Conservation (phyloP, 2,888 invertebrate species). For the Arctia plantaginis region DNA sequence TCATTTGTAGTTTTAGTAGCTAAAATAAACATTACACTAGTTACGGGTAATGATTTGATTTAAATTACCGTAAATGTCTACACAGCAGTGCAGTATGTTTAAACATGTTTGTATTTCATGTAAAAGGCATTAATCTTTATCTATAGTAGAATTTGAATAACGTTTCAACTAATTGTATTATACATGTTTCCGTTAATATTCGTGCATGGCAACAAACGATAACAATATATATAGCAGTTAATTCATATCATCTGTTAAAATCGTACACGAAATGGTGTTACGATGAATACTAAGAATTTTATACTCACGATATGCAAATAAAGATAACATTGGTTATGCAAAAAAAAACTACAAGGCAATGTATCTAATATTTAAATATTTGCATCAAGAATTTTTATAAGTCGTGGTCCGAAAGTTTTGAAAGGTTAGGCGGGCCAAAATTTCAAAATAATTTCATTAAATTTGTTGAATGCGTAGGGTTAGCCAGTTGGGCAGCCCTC, state of each 20-base stretch:
- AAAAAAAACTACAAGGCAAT: conserved; percentile 22
- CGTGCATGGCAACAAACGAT: conserved; percentile 14
- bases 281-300: conserved; percentile 27
- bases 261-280: conserved; percentile 36
- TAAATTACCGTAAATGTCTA: conserved; percentile 44
- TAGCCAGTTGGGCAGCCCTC: conserved; percentile 26
- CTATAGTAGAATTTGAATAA: not conserved
- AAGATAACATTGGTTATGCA: conserved; percentile 13
- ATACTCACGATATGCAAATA: conserved; percentile 28
- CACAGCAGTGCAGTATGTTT: conserved; percentile 27
- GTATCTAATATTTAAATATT: conserved; percentile 11
- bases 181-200: conserved; percentile 1
- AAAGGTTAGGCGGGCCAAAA: conserved; percentile 13
- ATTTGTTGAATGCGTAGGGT: conserved; percentile 35
- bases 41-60: conserved; percentile 46
- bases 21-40: conserved; percentile 34
- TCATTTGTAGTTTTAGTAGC: conserved; percentile 45
- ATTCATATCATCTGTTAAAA: conserved; percentile 38
- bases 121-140: not conserved
- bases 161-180: conserved; percentile 6
- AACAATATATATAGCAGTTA: conserved; percentile 17
- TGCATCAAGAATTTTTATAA: not conserved
- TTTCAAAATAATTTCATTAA: conserved; percentile 36
- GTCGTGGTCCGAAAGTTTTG: not conserved
- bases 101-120: not conserved